phyloP scores from a whole-genome alignment of 2,113 vertebrate genomes.

The Asarcornis scutulata region DNA sequence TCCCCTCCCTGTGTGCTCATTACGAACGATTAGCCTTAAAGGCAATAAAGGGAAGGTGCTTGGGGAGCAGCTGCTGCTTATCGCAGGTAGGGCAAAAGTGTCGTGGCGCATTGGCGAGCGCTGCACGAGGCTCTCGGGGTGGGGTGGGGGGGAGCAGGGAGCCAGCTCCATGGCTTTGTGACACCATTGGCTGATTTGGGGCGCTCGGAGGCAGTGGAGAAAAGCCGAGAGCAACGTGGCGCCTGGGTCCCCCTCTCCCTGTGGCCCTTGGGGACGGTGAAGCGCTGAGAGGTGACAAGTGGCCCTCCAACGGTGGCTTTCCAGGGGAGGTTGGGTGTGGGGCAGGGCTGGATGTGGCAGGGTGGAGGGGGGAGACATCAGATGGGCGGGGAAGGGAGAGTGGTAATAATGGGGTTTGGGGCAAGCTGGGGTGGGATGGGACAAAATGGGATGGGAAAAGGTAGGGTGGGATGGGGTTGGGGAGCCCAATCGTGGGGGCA shows the following conservation, averaged over 20 bases:
- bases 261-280: neutral
- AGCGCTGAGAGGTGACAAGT: accelerated
- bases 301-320: accelerated
- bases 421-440: no score
- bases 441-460: neutral
- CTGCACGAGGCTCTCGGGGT: accelerated
- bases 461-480: neutral
- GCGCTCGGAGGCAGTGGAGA: accelerated
- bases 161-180: neutral
- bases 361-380: no score
- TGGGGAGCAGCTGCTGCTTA: neutral
- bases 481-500: neutral
- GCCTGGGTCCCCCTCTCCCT: neutral
- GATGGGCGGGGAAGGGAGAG: neutral
- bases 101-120: accelerated
- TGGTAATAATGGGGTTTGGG: no score
- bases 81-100: neutral
- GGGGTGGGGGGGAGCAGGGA: neutral
- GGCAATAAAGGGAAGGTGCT: neutral
- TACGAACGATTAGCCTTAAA: accelerated
- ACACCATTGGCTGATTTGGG: accelerated
- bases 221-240: accelerated
- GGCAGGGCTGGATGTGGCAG: neutral
- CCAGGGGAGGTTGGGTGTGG: accelerated
- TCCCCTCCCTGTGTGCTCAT: accelerated